Evolutionary conservation across 2,888 invertebrate genomes (phyloP), one percentile per base, ranked within the genome.

Genomic region (Allophyes oxyacanthae): DNA sequence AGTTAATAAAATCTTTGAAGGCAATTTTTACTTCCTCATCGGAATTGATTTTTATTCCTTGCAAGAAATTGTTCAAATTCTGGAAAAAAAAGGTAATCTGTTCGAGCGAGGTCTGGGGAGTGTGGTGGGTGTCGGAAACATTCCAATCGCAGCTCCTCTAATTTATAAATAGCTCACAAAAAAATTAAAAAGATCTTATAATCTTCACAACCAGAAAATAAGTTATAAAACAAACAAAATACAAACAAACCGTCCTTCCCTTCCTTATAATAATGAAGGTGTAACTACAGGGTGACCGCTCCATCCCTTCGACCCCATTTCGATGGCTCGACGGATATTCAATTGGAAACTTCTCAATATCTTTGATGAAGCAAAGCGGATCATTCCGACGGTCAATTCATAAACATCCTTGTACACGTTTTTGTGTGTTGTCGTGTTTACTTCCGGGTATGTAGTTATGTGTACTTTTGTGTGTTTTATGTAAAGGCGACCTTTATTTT

Each of bases 301-400:
- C 26, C 15, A 25, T 49, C 43, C 71, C 55, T 61, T 58, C 70
- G 66, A 61, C 46, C 64, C 48, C 41, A 13, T 52, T 56, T 28
- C 37, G 38, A 46, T 46, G 54, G 57, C 41, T 44, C 40, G 45
- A 56, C 63, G 76, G 63, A 78, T 73, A 77, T 77, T 71, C 76
- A 78, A 78, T 77, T 75, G 68, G 46, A 70, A 69, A 75, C 58
- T 77, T 61, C 65, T 56, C 69, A 63, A 68, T 77, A 70, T 72
- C 72, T 78, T 70, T 78, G 77, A 78, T 77, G 75, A 78, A 68
- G 67, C 75, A 78, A 78, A 78, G 73, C 65, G 69, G 60, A 75
- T 69, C 75, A 75, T 75, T 77, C 45, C 45, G 58, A 57, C 55
- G 60, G 64, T 64, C 71, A 69, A 73, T 71, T 75, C 64, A 54